Percentiles rank a stretch among this genome's conserved stretches.
phyloP scores from a whole-genome alignment of 2,888 invertebrate genomes.

The Spilosoma lubricipeda region DNA sequence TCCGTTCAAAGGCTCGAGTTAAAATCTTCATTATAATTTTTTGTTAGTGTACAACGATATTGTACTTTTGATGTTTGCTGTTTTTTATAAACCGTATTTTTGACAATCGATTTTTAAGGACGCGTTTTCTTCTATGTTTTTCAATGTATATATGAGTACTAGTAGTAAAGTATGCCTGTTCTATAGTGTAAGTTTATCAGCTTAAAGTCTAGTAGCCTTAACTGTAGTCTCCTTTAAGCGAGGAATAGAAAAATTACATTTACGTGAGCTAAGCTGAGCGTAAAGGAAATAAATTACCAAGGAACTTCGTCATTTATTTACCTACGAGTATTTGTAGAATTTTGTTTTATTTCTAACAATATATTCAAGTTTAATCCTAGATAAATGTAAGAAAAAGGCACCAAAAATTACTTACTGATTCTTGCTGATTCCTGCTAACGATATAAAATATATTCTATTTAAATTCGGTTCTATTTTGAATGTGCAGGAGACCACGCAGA shows the following conservation, averaged over 20 bases:
- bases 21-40: constrained; percentile 42
- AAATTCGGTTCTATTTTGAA: too few species aligned
- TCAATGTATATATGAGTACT: too few species aligned
- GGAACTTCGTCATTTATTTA: background rate
- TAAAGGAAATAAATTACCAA: background rate
- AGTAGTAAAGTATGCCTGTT: too few species aligned
- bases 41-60: constrained; percentile 33
- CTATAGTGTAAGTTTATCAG: background rate
- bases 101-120: constrained; percentile 2
- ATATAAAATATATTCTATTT: too few species aligned
- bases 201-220: background rate
- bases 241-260: too few species aligned
- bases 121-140: background rate
- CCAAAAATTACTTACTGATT: too few species aligned
- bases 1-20: constrained; percentile 18
- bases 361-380: too few species aligned
- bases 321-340: background rate
- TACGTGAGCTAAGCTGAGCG: background rate
- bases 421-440: too few species aligned
- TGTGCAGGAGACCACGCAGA: too few species aligned
- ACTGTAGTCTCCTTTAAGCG: too few species aligned
- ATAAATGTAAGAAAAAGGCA: too few species aligned
- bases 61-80: constrained; percentile 24
- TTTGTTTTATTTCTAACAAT: background rate
- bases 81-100: constrained; percentile 10